Conservation (phyloP, 2,113 vertebrate species). For the Gymnarchus niloticus region DNA sequence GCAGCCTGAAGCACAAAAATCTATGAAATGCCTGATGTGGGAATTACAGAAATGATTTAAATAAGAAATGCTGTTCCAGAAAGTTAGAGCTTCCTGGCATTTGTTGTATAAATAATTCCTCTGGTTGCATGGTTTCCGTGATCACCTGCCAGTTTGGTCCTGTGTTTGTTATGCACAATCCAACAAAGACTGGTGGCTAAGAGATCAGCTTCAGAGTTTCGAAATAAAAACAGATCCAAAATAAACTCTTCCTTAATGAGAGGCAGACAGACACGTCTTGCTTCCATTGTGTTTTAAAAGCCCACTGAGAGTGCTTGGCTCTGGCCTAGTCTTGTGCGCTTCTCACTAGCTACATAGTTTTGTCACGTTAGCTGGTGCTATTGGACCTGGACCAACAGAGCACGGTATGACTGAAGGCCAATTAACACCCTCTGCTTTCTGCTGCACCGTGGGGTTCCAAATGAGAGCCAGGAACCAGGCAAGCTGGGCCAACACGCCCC, state of each 20-base stretch:
- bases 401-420: conserved; percentile 45
- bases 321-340: conserved; percentile 1
- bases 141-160: neutral
- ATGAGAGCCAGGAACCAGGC: conserved; percentile 33
- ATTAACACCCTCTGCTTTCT: conserved; percentile 50
- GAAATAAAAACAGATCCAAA: conserved; percentile 20
- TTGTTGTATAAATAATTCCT: neutral
- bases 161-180: neutral
- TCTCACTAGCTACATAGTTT: conserved; percentile 21
- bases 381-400: conserved; percentile 39
- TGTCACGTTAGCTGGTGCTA: conserved; percentile 29
- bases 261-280: conserved; percentile 15
- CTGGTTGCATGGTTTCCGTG: neutral
- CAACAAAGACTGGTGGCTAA: neutral
- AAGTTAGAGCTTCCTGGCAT: neutral
- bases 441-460: conserved; percentile 40
- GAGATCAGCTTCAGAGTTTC: conserved; percentile 15
- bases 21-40: neutral
- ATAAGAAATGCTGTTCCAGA: neutral
- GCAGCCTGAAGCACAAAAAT: neutral
- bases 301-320: conserved; percentile 19
- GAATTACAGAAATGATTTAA: neutral
- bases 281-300: conserved; percentile 23
- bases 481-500: conserved; percentile 35
- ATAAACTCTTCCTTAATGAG: conserved; percentile 26